Percentiles rank a stretch among this genome's conserved stretches.
These are phyloP conservation scores for Drosophila cognata DNA, from an alignment of 2,888 invertebrate species.

Conservation along the genomic window DNA sequence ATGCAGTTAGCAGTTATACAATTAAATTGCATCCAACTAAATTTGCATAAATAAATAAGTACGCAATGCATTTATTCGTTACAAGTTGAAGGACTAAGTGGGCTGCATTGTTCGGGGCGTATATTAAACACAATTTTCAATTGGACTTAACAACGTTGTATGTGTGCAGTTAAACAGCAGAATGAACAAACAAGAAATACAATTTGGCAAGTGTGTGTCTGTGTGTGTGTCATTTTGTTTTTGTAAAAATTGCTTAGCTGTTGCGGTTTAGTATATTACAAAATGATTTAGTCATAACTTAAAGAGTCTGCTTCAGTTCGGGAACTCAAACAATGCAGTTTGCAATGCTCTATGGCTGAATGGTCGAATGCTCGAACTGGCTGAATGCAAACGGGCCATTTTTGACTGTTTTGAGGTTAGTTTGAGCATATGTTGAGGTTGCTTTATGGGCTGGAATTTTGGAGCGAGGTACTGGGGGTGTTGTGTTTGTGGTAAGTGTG, in stretches of 20 bases:
- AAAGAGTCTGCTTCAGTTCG: constrained; percentile 44
- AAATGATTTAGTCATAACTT: constrained; percentile 68
- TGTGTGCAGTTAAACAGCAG: constrained; percentile 31
- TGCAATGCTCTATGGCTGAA: constrained; percentile 48
- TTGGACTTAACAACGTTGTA: constrained; percentile 42
- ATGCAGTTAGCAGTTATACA: constrained; percentile 68
- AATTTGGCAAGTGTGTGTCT: constrained; percentile 26
- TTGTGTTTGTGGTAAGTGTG: constrained; percentile 27
- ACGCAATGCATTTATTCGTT: constrained; percentile 51
- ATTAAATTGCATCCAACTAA: constrained; percentile 81
- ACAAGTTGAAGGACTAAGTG: constrained; percentile 33
- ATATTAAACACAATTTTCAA: constrained; percentile 22
- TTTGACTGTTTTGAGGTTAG: constrained; percentile 64
- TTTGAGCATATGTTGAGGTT: constrained; percentile 32
- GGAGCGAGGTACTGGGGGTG: not conserved
- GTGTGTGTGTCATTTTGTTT: constrained; percentile 19
- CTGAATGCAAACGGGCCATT: constrained; percentile 35
- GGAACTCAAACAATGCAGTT: constrained; percentile 75
- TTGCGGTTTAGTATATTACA: constrained; percentile 73
- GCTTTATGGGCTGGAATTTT: constrained; percentile 9
- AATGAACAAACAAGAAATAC: constrained; percentile 48
- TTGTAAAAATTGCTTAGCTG: constrained; percentile 33
- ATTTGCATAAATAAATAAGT: constrained; percentile 81
- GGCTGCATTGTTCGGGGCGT: constrained; percentile 42
- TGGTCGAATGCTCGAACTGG: constrained; percentile 48